A percentile compares a stretch with the other conserved stretches of the same genome.
These are phyloP conservation scores for Eptatretus burgeri DNA, from an alignment of 2,113 vertebrate genomes.

Conservation along the genomic window DNA sequence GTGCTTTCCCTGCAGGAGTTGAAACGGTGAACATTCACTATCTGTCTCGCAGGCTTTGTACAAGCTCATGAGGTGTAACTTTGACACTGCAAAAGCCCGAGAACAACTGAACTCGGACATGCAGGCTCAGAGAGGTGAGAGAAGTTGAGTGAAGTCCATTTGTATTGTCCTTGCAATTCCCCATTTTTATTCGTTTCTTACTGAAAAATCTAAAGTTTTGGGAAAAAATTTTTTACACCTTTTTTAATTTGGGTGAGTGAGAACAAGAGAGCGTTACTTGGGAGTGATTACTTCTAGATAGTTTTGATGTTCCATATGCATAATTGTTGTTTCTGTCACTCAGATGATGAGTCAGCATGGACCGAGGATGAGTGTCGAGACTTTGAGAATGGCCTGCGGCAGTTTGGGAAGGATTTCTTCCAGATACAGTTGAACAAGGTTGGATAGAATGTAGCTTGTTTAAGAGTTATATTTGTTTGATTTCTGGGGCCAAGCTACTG, in stretches of 20 bases:
- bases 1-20: too few relatives aligned
- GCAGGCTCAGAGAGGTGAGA: slow-evolving; percentile 46
- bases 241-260: background rate
- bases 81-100: slow-evolving; percentile 47
- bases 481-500: background rate
- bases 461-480: background rate
- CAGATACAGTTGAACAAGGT: slow-evolving; percentile 98
- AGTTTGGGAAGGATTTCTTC: slow-evolving; percentile 91
- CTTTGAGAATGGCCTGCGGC: slow-evolving; percentile 74
- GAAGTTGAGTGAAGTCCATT: slow-evolving; percentile 6
- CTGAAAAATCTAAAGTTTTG: slow-evolving; percentile 6
- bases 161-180: too few relatives aligned
- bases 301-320: too few relatives aligned
- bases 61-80: slow-evolving; percentile 62
- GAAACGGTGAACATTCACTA: too few relatives aligned
- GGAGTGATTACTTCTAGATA: too few relatives aligned
- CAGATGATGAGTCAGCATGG: slow-evolving; percentile 62
- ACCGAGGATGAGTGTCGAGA: slow-evolving; percentile 92
- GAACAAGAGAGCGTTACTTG: background rate
- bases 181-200: too few relatives aligned
- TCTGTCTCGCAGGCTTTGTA: slow-evolving; percentile 30
- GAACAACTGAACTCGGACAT: slow-evolving; percentile 41
- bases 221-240: too few relatives aligned
- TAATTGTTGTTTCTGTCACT: slow-evolving; percentile 2
- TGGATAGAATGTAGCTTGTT: slow-evolving; percentile 10